These are phyloP conservation scores for Helicoverpa zea DNA, from an alignment of 1,140 invertebrate species.

Conservation along the genomic window DNA sequence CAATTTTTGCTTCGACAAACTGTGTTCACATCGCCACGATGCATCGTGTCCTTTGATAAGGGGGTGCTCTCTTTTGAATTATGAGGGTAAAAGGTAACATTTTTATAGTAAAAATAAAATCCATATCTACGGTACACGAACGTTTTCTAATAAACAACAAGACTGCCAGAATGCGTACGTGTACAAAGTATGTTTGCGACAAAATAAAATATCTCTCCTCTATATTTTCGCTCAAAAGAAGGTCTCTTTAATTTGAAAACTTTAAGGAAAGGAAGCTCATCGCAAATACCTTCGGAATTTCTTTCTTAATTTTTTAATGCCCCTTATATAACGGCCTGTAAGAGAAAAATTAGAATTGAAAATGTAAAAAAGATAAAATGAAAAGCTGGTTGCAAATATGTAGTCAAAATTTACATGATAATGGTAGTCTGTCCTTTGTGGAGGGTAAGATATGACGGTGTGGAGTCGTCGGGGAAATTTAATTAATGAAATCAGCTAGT, in stretches of 20 bases:
- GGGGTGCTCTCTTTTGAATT: slow-evolving; percentile 26
- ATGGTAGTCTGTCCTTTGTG: slow-evolving; percentile 38
- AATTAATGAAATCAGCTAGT: slow-evolving; percentile 40
- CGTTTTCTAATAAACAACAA: slow-evolving; percentile 50
- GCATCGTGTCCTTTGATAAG: slow-evolving; percentile 28
- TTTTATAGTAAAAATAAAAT: slow-evolving; percentile 46
- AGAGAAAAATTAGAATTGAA: slow-evolving; percentile 23
- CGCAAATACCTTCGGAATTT: slow-evolving; percentile 39
- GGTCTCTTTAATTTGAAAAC: neutral
- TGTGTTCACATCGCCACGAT: slow-evolving; percentile 33
- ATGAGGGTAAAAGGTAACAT: slow-evolving; percentile 44
- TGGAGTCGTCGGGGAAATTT: slow-evolving; percentile 25
- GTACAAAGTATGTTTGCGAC: slow-evolving; percentile 41
- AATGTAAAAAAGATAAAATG: slow-evolving; percentile 31
- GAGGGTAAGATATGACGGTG: slow-evolving; percentile 33
- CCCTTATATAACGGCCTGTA: neutral
- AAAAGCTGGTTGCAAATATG: slow-evolving; percentile 28
- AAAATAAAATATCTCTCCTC: slow-evolving; percentile 18
- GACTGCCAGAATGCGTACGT: slow-evolving; percentile 33
- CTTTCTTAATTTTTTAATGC: slow-evolving; percentile 28
- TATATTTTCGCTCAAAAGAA: neutral
- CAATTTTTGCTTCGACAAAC: slow-evolving; percentile 36
- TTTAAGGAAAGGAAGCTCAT: neutral
- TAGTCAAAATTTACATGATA: slow-evolving; percentile 43
- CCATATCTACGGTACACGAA: slow-evolving; percentile 33